Evolutionary conservation across 2,888 invertebrate genomes (phyloP), one percentile per base, ranked within the genome.

Genomic region (Nebria brevicollis): DNA sequence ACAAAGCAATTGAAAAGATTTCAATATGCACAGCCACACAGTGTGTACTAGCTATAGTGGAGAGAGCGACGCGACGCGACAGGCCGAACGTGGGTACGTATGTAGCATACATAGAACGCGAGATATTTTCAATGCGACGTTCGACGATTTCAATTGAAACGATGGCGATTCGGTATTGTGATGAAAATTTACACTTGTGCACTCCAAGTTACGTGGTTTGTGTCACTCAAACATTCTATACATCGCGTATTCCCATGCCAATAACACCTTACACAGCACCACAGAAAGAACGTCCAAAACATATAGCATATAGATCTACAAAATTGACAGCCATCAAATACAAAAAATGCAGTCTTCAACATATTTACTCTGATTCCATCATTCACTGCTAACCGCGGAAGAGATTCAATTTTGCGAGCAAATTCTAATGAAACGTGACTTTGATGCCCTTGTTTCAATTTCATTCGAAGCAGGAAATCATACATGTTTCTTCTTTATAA

Each of bases 141-240:
- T 77, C 79, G 75, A 80, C 80, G 88, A 88, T 88, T 88, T 88
- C 88, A 87, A 88, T 88, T 88, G 88, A 88, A 88, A 89, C 86
- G 86, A 86, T 86, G 84, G 86, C 88, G 88, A 88, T 88, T 88
- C 88, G 85, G 87, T 85, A 88, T 89, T 89, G 88, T 89, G 88
- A 88, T 89, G 88, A 89, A 89, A 89, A 89, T 89, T 89, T 89
- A 89, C 89, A 89, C 89, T 89, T 88, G 89, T 89, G 89, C 89
- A 88, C 89, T 89, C 88, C 87, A 88, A 88, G 88, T 88, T 88
- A 87, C 86, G 87, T 87, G 87, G 87, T 66, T 43, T 72, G 72
- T 82, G n/a, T n/a, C 65, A 65, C 65, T 25, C 68, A 68, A 15
- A 68, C 68, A 54, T 54, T 54, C 54, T 54, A 54, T 54, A 54